Conservation (phyloP, 2,797 vertebrate genomes). For the Oceanodroma leucorhoa region DNA sequence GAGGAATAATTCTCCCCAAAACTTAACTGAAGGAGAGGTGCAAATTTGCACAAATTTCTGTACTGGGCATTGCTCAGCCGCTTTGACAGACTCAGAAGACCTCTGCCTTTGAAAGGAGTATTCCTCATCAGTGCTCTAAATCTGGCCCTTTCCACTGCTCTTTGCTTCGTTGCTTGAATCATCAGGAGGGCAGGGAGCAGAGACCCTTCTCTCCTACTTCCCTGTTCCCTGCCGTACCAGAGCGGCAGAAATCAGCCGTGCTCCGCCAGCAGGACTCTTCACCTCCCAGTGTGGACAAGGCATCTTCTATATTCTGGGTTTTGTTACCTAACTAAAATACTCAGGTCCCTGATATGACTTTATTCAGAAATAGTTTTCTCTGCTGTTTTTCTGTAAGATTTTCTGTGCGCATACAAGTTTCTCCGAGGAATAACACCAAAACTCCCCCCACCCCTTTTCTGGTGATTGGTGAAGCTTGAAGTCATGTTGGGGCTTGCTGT, state of each 20-base stretch:
- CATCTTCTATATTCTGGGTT: neutral
- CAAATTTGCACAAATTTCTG: neutral
- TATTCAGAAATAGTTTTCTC: neutral
- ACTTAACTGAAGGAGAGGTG: neutral
- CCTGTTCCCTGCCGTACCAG: neutral
- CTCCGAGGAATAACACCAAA: neutral
- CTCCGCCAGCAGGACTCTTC: neutral
- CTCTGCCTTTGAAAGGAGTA: neutral
- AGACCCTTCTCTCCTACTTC: neutral
- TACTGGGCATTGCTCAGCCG: neutral
- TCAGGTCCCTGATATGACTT: neutral
- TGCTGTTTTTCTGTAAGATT: neutral
- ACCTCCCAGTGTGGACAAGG: neutral
- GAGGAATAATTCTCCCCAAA: neutral
- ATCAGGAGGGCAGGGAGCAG: neutral
- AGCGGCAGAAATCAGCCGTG: neutral
- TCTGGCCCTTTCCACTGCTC: neutral
- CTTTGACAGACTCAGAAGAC: neutral
- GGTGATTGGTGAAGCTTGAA: conserved; percentile 1
- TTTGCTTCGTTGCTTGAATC: neutral
- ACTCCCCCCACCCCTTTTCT: neutral
- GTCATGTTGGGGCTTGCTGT: conserved; percentile 38
- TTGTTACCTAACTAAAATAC: neutral
- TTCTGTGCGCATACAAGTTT: neutral
- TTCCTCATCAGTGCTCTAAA: neutral